These are phyloP conservation scores for Podotricha telesiphe DNA, from an alignment of 2,888 invertebrate species.

Conservation along the genomic window DNA sequence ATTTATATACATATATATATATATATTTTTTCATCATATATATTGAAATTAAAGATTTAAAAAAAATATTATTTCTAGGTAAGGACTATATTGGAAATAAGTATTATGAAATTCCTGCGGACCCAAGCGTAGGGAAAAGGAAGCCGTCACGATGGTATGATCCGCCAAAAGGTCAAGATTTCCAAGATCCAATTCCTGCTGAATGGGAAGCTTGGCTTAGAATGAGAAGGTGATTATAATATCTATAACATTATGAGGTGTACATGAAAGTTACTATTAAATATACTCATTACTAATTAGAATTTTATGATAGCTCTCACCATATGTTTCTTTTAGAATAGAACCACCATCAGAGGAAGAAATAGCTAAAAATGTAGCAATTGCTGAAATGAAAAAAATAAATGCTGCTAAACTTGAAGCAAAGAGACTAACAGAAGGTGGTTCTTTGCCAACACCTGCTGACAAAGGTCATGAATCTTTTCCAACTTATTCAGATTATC, in stretches of 20 bases:
- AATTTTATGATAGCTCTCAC: neutral
- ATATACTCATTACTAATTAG: neutral
- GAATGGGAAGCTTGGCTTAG: conserved; percentile 96
- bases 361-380: conserved; percentile 86
- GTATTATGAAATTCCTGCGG: conserved; percentile 90
- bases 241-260: neutral
- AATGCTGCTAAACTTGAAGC: conserved; percentile 89
- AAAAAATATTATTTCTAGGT: conserved; percentile 68
- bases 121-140: conserved; percentile 86
- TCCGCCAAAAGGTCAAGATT: conserved; percentile 85
- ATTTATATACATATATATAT: conserved; percentile 24
- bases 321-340: conserved; percentile 55
- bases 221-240: conserved; percentile 76
- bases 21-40: neutral
- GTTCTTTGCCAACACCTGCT: conserved; percentile 59
- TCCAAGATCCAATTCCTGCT: conserved; percentile 89
- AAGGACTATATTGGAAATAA: conserved; percentile 92
- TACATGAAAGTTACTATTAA: neutral
- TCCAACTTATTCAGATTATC: conserved; percentile 86
- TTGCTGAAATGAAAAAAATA: conserved; percentile 88
- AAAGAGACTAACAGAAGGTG: conserved; percentile 80
- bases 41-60: neutral
- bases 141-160: conserved; percentile 89
- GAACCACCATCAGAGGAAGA: conserved; percentile 90
- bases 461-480: conserved; percentile 69